Base-by-base conservation (phyloP, 1,140 invertebrate genomes). In the Papilio polyxenes region DNA sequence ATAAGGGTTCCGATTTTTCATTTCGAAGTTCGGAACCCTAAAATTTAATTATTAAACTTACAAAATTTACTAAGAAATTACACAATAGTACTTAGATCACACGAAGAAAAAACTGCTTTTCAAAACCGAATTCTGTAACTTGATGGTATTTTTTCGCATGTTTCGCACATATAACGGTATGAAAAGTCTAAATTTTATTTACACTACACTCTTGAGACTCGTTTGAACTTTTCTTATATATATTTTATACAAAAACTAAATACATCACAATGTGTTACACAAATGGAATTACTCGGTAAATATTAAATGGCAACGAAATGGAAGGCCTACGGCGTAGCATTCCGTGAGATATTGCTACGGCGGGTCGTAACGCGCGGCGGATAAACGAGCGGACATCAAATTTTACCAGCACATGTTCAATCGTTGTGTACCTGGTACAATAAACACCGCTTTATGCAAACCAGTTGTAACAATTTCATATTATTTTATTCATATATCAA, bases 381-480 rank as follows among this genome's bases (percentile, higher is more conserved):
- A 72, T 72, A 72, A 72, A 72, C 65, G 65, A 72, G 23, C 65
- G 31, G 65, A 72, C 65, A 72, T 72, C 65, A 72, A 72, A 72
- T 72, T 72, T 72, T 72, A 72, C 65, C 65, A 72, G 65, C 65
- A 72, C 65, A 72, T 72, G 65, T 72, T 37, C 65, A 72, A 72
- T 37, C 31, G 23, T 44, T 37, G 62, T 23, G 23, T 72, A 72
- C 31, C 65, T 37, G 65, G 23, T 23, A 15, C 65, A 37, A 72
- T 37, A 40, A 37, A 72, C 65, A 72, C 31, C 4, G 23, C 23
- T 31, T 40, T 72, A 15, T 65, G 31, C 31, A 65, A 65, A 65
- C 2, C 62, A 31, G 31, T 23, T 65, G 62, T 31, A 31, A 31
- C 62, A 65, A 13, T 59, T 59, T 3, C n/a, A 51, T 9, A 59